These are phyloP conservation scores for Cyaniris semiargus DNA, from an alignment of 2,888 invertebrate species.

Conservation along the genomic window DNA sequence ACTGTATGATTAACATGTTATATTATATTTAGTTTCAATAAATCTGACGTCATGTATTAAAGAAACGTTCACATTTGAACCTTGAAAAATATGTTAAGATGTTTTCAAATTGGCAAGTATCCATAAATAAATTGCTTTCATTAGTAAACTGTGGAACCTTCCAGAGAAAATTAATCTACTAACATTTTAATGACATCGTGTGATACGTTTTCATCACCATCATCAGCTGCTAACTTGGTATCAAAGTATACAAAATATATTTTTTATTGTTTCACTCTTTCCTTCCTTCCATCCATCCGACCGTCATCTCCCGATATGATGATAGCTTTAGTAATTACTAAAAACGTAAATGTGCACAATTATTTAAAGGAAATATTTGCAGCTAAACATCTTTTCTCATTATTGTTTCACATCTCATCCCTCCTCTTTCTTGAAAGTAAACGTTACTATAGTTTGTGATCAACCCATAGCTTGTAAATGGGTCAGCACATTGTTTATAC, in stretches of 20 bases:
- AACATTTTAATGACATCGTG: slow-evolving; percentile 12
- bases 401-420: too few species aligned
- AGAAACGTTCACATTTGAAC: slow-evolving; percentile 3
- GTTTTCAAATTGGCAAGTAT: slow-evolving; percentile 22
- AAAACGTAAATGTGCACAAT: too few species aligned
- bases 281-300: too few species aligned
- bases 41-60: neutral
- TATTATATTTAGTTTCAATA: neutral
- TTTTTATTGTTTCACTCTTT: too few species aligned
- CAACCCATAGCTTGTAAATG: too few species aligned
- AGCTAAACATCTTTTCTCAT: too few species aligned
- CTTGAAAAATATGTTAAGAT: slow-evolving; percentile 22
- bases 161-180: slow-evolving; percentile 9
- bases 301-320: too few species aligned
- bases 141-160: slow-evolving; percentile 26
- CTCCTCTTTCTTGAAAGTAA: too few species aligned
- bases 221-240: neutral
- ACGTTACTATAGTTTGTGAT: too few species aligned
- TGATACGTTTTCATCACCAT: neutral
- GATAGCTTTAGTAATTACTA: too few species aligned
- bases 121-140: slow-evolving; percentile 27
- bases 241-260: neutral
- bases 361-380: too few species aligned
- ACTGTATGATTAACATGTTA: neutral
- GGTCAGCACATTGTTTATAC: too few species aligned